Evolutionary conservation across 2,888 invertebrate species (phyloP).

Genomic region (Schrankia costaestrigalis): DNA sequence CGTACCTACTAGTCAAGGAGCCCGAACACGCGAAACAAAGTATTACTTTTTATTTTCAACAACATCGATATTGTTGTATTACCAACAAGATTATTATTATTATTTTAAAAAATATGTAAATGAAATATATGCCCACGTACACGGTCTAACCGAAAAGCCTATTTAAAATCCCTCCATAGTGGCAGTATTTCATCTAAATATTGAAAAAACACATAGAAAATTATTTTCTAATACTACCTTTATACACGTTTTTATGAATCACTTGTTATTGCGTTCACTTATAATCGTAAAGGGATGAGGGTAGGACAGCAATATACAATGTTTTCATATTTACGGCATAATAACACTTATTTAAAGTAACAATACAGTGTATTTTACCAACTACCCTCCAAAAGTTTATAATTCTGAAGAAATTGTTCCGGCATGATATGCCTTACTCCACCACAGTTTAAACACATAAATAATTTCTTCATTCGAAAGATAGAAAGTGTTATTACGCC

Average conservation of each 20-base stretch:
- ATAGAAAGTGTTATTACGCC: too few species aligned
- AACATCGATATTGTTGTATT: slow-evolving; percentile 34
- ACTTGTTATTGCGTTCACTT: slow-evolving; percentile 73
- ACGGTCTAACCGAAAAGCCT: slow-evolving; percentile 26
- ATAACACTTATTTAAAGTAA: too few species aligned
- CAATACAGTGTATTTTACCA: too few species aligned
- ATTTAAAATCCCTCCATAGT: slow-evolving; percentile 50
- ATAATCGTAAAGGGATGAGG: slow-evolving; percentile 54
- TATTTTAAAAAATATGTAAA: slow-evolving; percentile 26
- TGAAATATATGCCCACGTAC: slow-evolving; percentile 21
- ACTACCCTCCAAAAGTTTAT: too few species aligned
- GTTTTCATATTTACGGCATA: slow-evolving; percentile 24
- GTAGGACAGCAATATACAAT: slow-evolving; percentile 43
- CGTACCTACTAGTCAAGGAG: slow-evolving; percentile 46
- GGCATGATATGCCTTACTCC: slow-evolving; percentile 4
- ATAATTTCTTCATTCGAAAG: background rate
- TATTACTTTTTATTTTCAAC: too few species aligned
- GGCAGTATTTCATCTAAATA: slow-evolving; percentile 74
- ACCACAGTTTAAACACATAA: slow-evolving; percentile 3
- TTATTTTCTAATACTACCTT: slow-evolving; percentile 69
- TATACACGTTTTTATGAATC: slow-evolving; percentile 71
- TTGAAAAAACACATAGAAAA: slow-evolving; percentile 72
- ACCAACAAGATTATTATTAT: slow-evolving; percentile 24
- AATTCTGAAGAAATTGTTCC: background rate
- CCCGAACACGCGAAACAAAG: slow-evolving; percentile 50